Conservation (phyloP, 2,888 invertebrate genomes). For the Empis stercorea region DNA sequence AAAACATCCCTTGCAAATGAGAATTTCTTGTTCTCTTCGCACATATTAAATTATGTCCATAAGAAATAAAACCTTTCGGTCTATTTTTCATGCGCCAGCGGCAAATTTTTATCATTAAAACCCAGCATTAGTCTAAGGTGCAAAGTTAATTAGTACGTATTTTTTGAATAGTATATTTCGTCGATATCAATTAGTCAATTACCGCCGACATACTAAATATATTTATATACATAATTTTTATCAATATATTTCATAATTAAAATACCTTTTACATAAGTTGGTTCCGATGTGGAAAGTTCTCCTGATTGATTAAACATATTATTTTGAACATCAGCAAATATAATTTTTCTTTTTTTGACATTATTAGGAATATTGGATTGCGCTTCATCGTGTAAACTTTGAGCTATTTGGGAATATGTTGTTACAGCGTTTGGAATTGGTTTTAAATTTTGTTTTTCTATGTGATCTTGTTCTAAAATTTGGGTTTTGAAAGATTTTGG, state of each 20-base stretch:
- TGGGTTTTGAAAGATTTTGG: constrained; percentile 26
- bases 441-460: constrained; percentile 27
- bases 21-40: too few relatives aligned
- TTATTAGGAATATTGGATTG: not conserved
- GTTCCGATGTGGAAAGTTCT: constrained; percentile 30
- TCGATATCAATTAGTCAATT: too few relatives aligned
- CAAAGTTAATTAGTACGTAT: too few relatives aligned
- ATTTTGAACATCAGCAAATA: constrained; percentile 35
- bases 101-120: too few relatives aligned
- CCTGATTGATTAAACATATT: constrained; percentile 31
- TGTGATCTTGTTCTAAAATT: constrained; percentile 21
- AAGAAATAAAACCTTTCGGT: too few relatives aligned
- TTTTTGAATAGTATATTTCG: too few relatives aligned
- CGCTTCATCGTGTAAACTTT: not conserved
- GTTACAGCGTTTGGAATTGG: constrained; percentile 34
- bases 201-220: too few relatives aligned
- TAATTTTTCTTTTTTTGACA: constrained; percentile 29
- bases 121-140: too few relatives aligned
- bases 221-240: too few relatives aligned
- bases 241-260: constrained; percentile 7
- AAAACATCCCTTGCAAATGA: too few relatives aligned
- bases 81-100: too few relatives aligned
- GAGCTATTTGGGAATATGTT: constrained; percentile 15
- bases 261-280: constrained; percentile 31
- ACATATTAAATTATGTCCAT: too few relatives aligned